A percentile compares a stretch with the other conserved stretches of the same genome.
Conservation (phyloP, 2,797 vertebrate genomes). For the Pristis pectinata region DNA sequence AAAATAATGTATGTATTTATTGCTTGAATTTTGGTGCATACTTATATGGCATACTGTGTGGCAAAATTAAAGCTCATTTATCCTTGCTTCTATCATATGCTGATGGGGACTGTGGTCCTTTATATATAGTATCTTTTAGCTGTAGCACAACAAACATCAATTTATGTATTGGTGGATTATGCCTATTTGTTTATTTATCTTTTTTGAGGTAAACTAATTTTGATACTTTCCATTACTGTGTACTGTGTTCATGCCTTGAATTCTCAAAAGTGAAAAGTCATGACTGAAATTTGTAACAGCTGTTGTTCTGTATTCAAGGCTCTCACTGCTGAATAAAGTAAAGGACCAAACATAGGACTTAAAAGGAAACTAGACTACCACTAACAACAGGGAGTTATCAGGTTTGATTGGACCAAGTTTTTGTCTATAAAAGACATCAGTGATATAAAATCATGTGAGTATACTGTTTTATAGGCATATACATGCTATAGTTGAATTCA, state of each 20-base stretch:
- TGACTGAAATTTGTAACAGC: constrained; percentile 99
- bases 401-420: constrained; percentile 69
- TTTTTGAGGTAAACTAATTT: constrained; percentile 88
- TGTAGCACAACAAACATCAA: constrained; percentile 96
- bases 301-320: constrained; percentile 99
- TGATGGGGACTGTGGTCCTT: constrained; percentile 93
- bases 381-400: constrained; percentile 87
- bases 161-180: constrained; percentile 99
- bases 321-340: constrained; percentile 99
- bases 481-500: constrained; percentile 67
- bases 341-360: constrained; percentile 99
- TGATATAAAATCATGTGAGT: constrained; percentile 74
- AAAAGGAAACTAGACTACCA: constrained; percentile 96
- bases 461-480: constrained; percentile 66
- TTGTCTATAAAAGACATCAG: constrained; percentile 73
- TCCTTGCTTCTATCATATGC: constrained; percentile 98
- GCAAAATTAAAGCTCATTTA: constrained; percentile 97
- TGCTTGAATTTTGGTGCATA: constrained; percentile 99
- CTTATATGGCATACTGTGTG: constrained; percentile 99
- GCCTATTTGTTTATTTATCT: constrained; percentile 78
- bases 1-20: constrained; percentile 99
- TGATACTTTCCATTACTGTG: constrained; percentile 99
- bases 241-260: constrained; percentile 99
- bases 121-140: constrained; percentile 99
- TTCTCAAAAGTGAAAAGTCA: constrained; percentile 99